Conservation (phyloP, 2,888 invertebrate genomes). For the Stenurella melanura region DNA sequence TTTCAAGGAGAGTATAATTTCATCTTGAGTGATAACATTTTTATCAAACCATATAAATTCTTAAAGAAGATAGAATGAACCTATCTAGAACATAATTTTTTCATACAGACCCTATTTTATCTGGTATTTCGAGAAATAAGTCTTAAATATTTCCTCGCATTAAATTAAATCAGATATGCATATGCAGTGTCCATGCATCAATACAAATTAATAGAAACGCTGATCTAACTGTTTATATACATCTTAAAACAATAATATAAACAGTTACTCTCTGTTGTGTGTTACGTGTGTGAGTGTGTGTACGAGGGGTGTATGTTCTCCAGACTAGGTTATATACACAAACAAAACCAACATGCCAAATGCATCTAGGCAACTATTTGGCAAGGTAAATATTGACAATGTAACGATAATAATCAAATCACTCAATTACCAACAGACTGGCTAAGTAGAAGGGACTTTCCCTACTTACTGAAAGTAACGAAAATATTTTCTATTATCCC, state of each 20-base stretch:
- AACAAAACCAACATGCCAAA: constrained; percentile 21
- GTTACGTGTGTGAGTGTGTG: not conserved
- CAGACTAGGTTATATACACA: constrained; percentile 18
- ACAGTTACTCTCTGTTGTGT: not conserved
- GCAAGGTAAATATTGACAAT: constrained; percentile 23
- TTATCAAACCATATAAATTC: no score
- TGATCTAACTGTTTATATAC: not conserved
- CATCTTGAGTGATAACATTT: no score
- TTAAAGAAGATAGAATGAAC: no score
- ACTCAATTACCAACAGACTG: constrained; percentile 12
- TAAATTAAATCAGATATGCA: not conserved
- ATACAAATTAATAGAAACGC: not conserved
- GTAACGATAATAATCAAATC: constrained; percentile 35
- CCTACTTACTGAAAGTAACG: constrained; percentile 29
- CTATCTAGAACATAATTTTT: no score
- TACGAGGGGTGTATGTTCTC: not conserved
- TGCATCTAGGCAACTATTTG: constrained; percentile 5
- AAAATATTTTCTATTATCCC: constrained; percentile 18
- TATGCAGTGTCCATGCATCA: not conserved
- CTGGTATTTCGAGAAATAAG: no score
- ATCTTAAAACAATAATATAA: not conserved
- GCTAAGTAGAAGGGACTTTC: constrained; percentile 26
- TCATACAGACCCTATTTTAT: no score
- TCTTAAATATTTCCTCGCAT: not conserved
- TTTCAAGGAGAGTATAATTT: no score